Evolutionary conservation across 2,888 invertebrate genomes (phyloP).

Genomic region (Eristalis intricaria): DNA sequence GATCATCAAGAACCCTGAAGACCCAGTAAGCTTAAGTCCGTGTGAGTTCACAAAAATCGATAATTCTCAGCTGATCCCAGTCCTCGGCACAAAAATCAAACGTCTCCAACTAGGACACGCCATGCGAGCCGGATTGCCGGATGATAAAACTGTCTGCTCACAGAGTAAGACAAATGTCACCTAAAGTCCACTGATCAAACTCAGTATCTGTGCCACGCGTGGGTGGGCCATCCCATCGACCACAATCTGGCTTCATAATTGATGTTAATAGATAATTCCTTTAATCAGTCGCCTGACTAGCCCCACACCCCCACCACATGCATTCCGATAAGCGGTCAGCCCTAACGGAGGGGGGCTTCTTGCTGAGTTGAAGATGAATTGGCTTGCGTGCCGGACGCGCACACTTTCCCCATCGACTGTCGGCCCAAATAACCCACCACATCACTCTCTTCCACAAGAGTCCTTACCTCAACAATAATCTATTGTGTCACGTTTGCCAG

Average conservation of each 20-base stretch:
- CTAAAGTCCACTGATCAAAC: not conserved
- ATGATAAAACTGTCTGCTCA: too few relatives aligned
- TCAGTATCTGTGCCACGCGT: not conserved
- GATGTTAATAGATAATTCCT: not conserved
- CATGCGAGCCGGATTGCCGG: too few relatives aligned
- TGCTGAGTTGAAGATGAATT: not conserved
- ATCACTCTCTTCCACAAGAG: not conserved
- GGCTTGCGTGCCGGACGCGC: not conserved
- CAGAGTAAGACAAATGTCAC: not conserved
- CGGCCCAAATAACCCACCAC: not conserved
- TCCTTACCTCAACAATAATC: constrained; percentile 60
- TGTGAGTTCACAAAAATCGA: too few relatives aligned
- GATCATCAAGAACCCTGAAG: too few relatives aligned
- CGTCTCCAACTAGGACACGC: too few relatives aligned
- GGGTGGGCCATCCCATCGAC: not conserved
- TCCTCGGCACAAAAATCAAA: too few relatives aligned
- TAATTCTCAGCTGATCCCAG: too few relatives aligned
- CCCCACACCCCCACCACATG: not conserved
- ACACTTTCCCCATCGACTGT: not conserved
- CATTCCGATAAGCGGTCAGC: not conserved
- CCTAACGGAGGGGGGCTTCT: not conserved
- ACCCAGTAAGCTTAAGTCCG: too few relatives aligned
- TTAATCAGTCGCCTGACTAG: not conserved
- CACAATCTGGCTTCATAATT: not conserved
- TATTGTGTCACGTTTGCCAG: constrained; percentile 53